phyloP scores from a whole-genome alignment of 2,113 vertebrate species.

The Tretioscincus oriximinensis region DNA sequence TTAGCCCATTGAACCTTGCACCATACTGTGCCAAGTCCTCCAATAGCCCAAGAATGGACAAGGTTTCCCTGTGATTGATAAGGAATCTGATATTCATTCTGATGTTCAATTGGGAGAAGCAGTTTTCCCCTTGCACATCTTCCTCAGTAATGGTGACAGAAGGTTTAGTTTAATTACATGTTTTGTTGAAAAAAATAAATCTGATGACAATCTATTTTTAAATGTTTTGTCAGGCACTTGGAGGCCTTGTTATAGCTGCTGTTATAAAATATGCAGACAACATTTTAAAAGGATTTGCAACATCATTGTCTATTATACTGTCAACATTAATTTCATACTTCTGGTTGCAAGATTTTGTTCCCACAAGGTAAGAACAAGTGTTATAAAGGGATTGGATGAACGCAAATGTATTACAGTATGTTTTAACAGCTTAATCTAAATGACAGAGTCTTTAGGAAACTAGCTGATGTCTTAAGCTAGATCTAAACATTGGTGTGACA shows the following conservation, averaged over 20 bases:
- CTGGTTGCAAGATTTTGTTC: slow-evolving; percentile 93
- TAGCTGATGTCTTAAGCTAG: not conserved
- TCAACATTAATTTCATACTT: slow-evolving; percentile 97
- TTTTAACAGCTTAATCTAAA: not conserved
- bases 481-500: too few relatives aligned
- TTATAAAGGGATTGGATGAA: not conserved
- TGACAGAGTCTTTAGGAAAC: too few relatives aligned
- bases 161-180: too few relatives aligned
- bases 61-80: too few relatives aligned
- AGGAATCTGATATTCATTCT: too few relatives aligned
- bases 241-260: slow-evolving; percentile 94
- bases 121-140: too few relatives aligned
- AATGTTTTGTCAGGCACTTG: slow-evolving; percentile 84
- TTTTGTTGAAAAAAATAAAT: not conserved
- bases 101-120: too few relatives aligned
- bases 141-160: too few relatives aligned
- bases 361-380: slow-evolving; percentile 81
- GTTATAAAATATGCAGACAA: slow-evolving; percentile 99
- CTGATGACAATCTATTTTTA: not conserved
- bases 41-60: too few relatives aligned
- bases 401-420: not conserved
- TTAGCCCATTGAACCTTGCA: too few relatives aligned
- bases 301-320: slow-evolving; percentile 96
- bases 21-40: too few relatives aligned
- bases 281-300: slow-evolving; percentile 97